These are phyloP conservation scores for Melieria crassipennis DNA, from an alignment of 2,888 invertebrate genomes.

Conservation along the genomic window DNA sequence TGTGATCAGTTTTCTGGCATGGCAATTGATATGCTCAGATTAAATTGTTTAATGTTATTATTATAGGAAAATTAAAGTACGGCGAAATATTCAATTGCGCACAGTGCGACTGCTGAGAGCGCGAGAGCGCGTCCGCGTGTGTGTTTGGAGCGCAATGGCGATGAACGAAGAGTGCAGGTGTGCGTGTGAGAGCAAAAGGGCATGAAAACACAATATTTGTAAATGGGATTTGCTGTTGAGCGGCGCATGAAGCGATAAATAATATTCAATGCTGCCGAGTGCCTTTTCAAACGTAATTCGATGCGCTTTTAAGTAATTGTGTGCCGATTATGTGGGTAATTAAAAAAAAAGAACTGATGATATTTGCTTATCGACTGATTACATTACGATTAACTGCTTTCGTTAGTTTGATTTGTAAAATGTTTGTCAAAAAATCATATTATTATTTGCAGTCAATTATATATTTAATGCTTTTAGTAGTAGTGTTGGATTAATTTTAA, in stretches of 20 bases:
- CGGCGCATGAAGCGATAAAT: conserved; percentile 28
- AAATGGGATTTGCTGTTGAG: conserved; percentile 1
- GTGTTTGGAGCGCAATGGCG: conserved; percentile 5
- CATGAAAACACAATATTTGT: conserved; percentile 5
- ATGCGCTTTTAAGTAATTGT: conserved; percentile 32
- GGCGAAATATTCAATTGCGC: conserved; percentile 33
- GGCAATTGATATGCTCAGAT: conserved; percentile 61
- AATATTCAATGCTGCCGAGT: conserved; percentile 30
- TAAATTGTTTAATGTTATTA: conserved; percentile 62
- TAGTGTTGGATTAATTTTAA: too few relatives aligned
- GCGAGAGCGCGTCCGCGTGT: neutral
- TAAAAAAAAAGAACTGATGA: neutral
- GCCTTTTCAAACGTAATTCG: conserved; percentile 25
- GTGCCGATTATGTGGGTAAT: conserved; percentile 28
- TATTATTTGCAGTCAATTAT: too few relatives aligned
- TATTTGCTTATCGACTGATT: too few relatives aligned
- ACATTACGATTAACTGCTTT: too few relatives aligned
- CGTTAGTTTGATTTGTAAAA: too few relatives aligned
- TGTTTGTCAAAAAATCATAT: too few relatives aligned
- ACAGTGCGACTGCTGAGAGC: conserved; percentile 9
- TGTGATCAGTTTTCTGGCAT: conserved; percentile 12
- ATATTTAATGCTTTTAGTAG: too few relatives aligned
- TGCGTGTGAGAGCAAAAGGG: conserved; percentile 5
- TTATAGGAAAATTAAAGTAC: conserved; percentile 59
- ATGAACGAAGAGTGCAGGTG: conserved; percentile 10